Conservation (phyloP, 2,113 vertebrate genomes). For the Protomyctophum bolini region DNA sequence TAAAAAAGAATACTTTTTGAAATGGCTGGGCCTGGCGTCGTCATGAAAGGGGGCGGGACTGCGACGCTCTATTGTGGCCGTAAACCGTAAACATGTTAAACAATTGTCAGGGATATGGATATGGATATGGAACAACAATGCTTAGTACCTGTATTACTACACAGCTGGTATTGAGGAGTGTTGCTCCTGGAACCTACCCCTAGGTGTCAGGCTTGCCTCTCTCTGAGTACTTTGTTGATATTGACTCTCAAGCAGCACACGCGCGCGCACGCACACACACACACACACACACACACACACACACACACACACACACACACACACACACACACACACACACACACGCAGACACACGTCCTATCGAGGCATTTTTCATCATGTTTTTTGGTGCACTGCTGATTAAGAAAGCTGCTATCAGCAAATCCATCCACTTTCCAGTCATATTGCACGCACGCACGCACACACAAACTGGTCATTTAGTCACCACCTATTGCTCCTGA, state of each 20-base stretch:
- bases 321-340: background rate
- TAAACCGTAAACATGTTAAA: too few relatives aligned
- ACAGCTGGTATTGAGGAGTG: background rate
- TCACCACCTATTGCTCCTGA: too few relatives aligned
- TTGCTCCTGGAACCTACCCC: slow-evolving; percentile 17
- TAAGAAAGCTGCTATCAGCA: slow-evolving; percentile 65
- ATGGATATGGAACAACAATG: too few relatives aligned
- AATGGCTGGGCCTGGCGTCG: too few relatives aligned
- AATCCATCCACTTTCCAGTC: slow-evolving; percentile 54
- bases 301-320: background rate
- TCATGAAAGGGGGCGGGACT: too few relatives aligned
- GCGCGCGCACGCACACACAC: background rate
- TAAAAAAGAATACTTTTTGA: too few relatives aligned
- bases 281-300: background rate
- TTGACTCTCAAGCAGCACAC: background rate
- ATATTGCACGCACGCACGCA: slow-evolving; percentile 15
- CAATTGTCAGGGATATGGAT: too few relatives aligned
- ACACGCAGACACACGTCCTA: background rate
- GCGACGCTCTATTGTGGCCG: too few relatives aligned
- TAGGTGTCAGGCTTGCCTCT: slow-evolving; percentile 63
- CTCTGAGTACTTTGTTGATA: background rate
- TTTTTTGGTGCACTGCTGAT: slow-evolving; percentile 66
- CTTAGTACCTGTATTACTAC: too few relatives aligned
- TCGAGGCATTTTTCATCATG: slow-evolving; percentile 62
- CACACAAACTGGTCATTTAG: background rate